Base-by-base conservation (phyloP, 2,888 invertebrate genomes). In the Eilema depressum region DNA sequence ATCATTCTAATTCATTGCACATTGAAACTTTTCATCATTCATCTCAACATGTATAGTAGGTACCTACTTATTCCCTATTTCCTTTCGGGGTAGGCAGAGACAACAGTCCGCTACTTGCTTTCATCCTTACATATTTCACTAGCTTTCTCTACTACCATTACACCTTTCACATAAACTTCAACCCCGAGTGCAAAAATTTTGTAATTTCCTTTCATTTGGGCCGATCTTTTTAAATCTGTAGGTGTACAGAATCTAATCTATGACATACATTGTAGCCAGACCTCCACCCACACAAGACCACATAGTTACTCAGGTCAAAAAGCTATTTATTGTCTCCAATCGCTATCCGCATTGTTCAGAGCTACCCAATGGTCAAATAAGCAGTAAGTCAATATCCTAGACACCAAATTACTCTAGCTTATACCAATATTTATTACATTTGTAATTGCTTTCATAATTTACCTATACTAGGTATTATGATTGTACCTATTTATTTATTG, bases 361-460 rank as follows among this genome's bases (percentile, higher is more conserved):
- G 53, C n/a, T n/a, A 53, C 53, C 20, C n/a, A 53, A 53, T 53
- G n/a, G n/a, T n/a, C 53, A 53, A 53, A 53, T n/a, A n/a, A 53
- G 53, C 53, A 53, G 53, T 61, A 30, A 61, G 61, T 61, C 30
- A 30, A 61, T 59, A 14, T 59, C 1, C 26, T 59, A 25, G 25
- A 61, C 28, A 61, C 61, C 26, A 30, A 14, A 61, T 59, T 25
- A 59, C 57, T 59, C 57, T 26, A 59, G 57, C 26, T 26, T 26
- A 23, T 14, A 59, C 14, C 26, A 59, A 23, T 14, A 26, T 26
- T 26, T 59, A 59, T 59, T 59, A 59, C 25, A 59, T 23, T 59
- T 59, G 57, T 59, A 59, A 59, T 59, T 25, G 57, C 57, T 59
- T 59, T 59, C 14, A 25, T 26, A 25, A 59, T 26, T 59, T 59